Conservation (phyloP, 2,113 vertebrate species). For the Microcebus murinus region DNA sequence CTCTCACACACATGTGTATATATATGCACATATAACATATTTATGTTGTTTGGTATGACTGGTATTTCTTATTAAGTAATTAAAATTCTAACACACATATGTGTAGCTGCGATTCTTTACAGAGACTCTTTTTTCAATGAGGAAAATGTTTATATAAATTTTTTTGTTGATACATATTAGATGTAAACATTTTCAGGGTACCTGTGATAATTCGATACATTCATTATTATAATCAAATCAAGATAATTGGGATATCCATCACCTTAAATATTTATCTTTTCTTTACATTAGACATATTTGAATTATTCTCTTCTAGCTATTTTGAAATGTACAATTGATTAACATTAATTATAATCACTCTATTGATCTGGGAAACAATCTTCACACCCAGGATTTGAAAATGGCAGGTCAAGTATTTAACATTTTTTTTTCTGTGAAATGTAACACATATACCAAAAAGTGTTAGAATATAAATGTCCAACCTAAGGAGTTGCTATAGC, state of each 20-base stretch:
- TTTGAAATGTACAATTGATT: background rate
- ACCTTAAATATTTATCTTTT: background rate
- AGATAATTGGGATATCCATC: background rate
- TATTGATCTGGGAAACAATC: background rate
- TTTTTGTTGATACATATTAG: background rate
- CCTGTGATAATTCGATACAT: background rate
- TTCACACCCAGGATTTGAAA: background rate
- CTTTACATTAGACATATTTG: background rate
- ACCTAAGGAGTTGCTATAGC: background rate
- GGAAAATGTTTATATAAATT: background rate
- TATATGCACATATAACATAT: background rate
- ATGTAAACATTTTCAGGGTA: background rate
- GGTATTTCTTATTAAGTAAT: background rate
- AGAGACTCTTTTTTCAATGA: background rate
- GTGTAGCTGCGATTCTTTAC: background rate
- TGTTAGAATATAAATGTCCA: background rate
- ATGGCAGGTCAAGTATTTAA: background rate
- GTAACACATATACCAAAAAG: background rate
- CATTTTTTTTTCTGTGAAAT: background rate
- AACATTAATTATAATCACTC: background rate
- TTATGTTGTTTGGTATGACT: background rate
- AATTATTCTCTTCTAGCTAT: background rate
- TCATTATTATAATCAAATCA: background rate
- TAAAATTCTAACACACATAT: background rate
- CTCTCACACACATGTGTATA: background rate